phyloP scores from a whole-genome alignment of 2,888 invertebrate species.

The Lacanobia oleracea region DNA sequence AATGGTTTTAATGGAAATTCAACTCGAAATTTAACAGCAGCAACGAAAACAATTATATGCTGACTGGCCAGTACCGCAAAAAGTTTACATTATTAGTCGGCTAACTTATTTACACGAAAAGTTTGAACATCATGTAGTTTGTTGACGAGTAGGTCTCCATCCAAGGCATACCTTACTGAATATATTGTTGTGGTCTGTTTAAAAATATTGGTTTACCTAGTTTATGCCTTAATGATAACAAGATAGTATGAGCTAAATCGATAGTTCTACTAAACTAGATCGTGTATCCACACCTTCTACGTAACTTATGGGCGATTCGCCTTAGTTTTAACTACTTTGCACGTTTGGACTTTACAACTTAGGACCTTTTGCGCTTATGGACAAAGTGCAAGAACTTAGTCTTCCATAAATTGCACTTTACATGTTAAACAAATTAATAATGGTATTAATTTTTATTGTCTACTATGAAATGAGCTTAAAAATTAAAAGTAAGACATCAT shows the following conservation, averaged over 20 bases:
- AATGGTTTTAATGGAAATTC: constrained; percentile 76
- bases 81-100: constrained; percentile 62
- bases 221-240: constrained; percentile 69
- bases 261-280: constrained; percentile 74
- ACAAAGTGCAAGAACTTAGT: constrained; percentile 23
- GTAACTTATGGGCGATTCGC: constrained; percentile 62
- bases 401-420: background rate
- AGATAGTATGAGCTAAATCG: constrained; percentile 68
- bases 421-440: background rate
- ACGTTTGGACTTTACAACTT: constrained; percentile 63
- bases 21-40: constrained; percentile 69
- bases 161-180: constrained; percentile 51
- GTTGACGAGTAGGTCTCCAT: constrained; percentile 60
- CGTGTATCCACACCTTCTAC: constrained; percentile 62
- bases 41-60: constrained; percentile 70
- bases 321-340: constrained; percentile 71
- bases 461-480: background rate
- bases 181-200: constrained; percentile 58
- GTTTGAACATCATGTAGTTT: constrained; percentile 68
- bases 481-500: background rate
- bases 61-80: constrained; percentile 56
- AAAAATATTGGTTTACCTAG: constrained; percentile 55
- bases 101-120: constrained; percentile 70
- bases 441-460: too few species aligned
- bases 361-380: constrained; percentile 39